Evolutionary conservation across 2,888 invertebrate species (phyloP), one percentile per base, ranked within the genome.

Genomic region (Lamellibrachia satsuma): DNA sequence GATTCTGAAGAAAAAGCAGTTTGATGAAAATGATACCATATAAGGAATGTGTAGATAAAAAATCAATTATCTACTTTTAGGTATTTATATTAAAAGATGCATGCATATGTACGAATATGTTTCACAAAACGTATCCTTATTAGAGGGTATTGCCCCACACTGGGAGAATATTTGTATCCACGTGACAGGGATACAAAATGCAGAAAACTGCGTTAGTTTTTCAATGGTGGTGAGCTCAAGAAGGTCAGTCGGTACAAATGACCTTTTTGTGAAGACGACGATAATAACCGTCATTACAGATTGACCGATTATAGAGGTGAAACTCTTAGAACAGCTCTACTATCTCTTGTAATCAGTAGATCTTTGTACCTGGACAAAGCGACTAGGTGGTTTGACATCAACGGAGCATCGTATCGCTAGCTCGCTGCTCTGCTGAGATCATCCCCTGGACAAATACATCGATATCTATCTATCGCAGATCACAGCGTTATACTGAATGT

Each of bases 301-400:
- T 75, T 75, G 75, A 3, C 75, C 75, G 75, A 75, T 75, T 75
- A 75, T n/a, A 75, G 75, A 75, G 75, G 75, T 75, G 75, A 75
- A 75, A 75, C 75, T 75, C 75, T 3, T 75, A 75, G 3, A 75
- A 75, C 22, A 15, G 75, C 75, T 22, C 75, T 6, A 22, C 75
- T 75, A 75, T 75, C 75, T 75, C 75, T 2, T 75, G 75, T 75
- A 75, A 75, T 75, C 75, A 22, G 75, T 75, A 75, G 75, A 75
- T 75, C 75, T 75, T 22, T n/a, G 75, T 75, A 22, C 75, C 6
- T n/a, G 22, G n/a, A 75, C 75, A 75, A 75, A 75, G 75, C 75
- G 75, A 15, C 6, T 11, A 22, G 75, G 0, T 75, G 15, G 75
- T 75, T 75, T 15, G 75, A n/a, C 75, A 55, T 55, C 75, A 22